These are phyloP conservation scores for Stictocephala bisonia DNA, from an alignment of 2,888 invertebrate species.

Conservation along the genomic window DNA sequence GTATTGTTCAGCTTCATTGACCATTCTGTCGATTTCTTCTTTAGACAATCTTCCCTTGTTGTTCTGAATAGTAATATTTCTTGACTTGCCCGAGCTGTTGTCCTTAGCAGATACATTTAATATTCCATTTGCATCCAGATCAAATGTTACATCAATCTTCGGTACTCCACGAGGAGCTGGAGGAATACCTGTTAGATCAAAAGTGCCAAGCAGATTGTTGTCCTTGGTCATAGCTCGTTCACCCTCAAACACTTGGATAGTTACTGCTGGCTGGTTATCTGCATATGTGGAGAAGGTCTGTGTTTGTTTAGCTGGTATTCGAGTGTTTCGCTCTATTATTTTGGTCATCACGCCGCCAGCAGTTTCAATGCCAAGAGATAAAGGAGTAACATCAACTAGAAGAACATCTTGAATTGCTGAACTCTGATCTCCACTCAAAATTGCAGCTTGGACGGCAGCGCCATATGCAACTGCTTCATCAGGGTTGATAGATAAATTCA, in stretches of 20 bases:
- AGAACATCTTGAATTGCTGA: constrained; percentile 79
- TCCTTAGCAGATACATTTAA: constrained; percentile 64
- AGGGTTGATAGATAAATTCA: constrained; percentile 80
- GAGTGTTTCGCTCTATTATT: constrained; percentile 65
- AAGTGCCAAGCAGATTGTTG: constrained; percentile 86
- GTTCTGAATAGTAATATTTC: constrained; percentile 66
- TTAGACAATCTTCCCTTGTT: constrained; percentile 67
- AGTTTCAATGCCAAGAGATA: constrained; percentile 81
- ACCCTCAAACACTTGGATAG: constrained; percentile 86
- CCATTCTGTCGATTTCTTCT: constrained; percentile 67
- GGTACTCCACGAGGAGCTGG: constrained; percentile 86
- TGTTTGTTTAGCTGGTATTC: constrained; percentile 68
- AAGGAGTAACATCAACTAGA: constrained; percentile 74
- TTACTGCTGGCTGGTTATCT: constrained; percentile 91
- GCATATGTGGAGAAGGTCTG: constrained; percentile 88
- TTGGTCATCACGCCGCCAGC: constrained; percentile 80
- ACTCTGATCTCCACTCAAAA: constrained; percentile 71
- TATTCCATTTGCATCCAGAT: constrained; percentile 68
- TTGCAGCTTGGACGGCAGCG: constrained; percentile 82
- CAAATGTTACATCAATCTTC: constrained; percentile 84
- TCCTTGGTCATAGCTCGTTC: constrained; percentile 90
- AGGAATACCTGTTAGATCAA: constrained; percentile 79
- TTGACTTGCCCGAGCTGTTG: constrained; percentile 64
- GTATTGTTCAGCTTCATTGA: constrained; percentile 64
- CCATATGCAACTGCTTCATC: constrained; percentile 87